Percentiles rank a stretch among this genome's conserved stretches.
Evolutionary conservation across 2,797 vertebrate species (phyloP).

Genomic region (Amblyraja radiata): DNA sequence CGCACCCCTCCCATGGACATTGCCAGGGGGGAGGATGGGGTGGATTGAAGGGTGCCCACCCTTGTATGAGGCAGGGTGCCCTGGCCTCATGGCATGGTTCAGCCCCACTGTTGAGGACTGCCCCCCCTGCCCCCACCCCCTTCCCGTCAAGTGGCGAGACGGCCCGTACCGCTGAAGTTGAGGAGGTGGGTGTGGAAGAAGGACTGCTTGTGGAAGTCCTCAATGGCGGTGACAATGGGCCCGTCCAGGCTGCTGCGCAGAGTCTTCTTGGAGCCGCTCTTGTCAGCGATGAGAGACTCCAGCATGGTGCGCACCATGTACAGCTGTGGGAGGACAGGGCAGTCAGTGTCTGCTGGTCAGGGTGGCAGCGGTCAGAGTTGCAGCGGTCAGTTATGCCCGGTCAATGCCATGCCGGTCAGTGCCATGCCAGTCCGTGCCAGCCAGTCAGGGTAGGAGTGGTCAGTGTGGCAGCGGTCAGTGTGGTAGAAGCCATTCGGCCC

Average conservation of each 20-base stretch:
- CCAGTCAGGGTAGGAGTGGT: too few species aligned
- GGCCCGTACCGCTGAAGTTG: slow-evolving; percentile 84
- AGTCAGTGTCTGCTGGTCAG: too few species aligned
- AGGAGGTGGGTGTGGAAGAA: slow-evolving; percentile 98
- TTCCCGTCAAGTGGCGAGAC: not conserved
- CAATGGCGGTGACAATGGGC: slow-evolving; percentile 90
- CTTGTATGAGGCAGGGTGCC: too few species aligned
- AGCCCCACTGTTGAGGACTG: not conserved
- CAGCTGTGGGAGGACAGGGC: slow-evolving; percentile 60
- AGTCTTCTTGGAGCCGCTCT: slow-evolving; percentile 96
- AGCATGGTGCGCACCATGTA: slow-evolving; percentile 99
- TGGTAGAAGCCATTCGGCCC: too few species aligned
- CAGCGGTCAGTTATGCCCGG: too few species aligned
- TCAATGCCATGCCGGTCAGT: too few species aligned
- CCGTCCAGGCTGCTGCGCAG: slow-evolving; percentile 92
- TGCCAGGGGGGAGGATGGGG: too few species aligned
- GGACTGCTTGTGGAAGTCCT: slow-evolving; percentile 97
- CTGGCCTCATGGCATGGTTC: not conserved
- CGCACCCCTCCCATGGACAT: too few species aligned
- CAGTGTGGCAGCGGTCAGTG: too few species aligned
- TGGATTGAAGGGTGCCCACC: too few species aligned
- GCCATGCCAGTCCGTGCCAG: too few species aligned
- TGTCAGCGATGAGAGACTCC: slow-evolving; percentile 93
- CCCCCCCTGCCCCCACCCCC: not conserved
- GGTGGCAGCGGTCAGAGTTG: too few species aligned